phyloP scores from a whole-genome alignment of 2,888 invertebrate genomes.

The Tortricodes alternella region DNA sequence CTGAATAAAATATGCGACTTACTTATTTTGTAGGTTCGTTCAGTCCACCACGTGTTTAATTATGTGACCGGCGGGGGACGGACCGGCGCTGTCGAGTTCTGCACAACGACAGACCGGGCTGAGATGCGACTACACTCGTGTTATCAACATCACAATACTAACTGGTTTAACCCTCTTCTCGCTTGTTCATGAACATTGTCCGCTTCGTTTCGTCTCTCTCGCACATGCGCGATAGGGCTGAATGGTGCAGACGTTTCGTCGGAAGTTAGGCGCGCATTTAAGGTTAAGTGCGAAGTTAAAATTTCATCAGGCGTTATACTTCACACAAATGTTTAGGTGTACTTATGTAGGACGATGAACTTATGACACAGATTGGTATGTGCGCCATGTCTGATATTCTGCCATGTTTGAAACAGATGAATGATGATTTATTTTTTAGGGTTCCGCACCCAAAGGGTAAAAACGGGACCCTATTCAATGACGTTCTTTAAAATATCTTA shows the following conservation, averaged over 20 bases:
- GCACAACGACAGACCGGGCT: constrained; percentile 66
- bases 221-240: constrained; percentile 8
- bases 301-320: constrained; percentile 13
- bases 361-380: too few relatives aligned
- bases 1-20: constrained; percentile 45
- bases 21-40: constrained; percentile 58
- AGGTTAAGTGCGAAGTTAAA: constrained; percentile 24
- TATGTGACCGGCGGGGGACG: constrained; percentile 44
- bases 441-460: too few relatives aligned
- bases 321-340: too few relatives aligned
- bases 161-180: constrained; percentile 18
- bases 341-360: too few relatives aligned
- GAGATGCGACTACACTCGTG: constrained; percentile 10
- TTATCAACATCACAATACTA: constrained; percentile 21
- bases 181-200: neutral
- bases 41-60: constrained; percentile 71
- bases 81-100: constrained; percentile 67
- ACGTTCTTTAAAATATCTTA: too few relatives aligned
- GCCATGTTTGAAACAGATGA: too few relatives aligned
- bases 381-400: too few relatives aligned
- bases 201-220: constrained; percentile 5
- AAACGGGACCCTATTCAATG: too few relatives aligned
- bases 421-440: too few relatives aligned
- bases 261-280: constrained; percentile 37
- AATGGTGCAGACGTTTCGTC: constrained; percentile 3